Percentiles rank a stretch among this genome's conserved stretches.
Conservation (phyloP, 2,888 invertebrate genomes). For the Lingula anatina region DNA sequence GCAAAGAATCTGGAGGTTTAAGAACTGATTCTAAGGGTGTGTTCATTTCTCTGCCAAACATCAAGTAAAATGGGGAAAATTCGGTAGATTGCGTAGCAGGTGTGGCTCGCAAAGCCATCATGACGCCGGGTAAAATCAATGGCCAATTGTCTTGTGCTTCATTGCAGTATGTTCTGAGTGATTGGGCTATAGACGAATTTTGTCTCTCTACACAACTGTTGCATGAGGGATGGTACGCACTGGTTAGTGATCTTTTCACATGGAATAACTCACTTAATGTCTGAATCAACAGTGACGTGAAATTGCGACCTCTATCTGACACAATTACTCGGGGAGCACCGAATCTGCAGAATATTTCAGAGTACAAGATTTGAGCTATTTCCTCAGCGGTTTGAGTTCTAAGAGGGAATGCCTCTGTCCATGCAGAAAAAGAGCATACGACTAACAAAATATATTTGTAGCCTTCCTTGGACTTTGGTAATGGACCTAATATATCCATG, state of each 20-base stretch:
- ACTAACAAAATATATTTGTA: no score
- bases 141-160: constrained; percentile 13
- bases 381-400: constrained; percentile 6
- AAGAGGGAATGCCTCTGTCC: constrained; percentile 12
- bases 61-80: no score
- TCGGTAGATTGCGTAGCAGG: no score
- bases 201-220: constrained; percentile 11
- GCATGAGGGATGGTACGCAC: constrained; percentile 11
- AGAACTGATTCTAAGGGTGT: no score
- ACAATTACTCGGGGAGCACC: constrained; percentile 8
- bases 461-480: no score
- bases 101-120: constrained; percentile 11
- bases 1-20: no score
- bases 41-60: no score
- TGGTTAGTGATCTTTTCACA: constrained; percentile 10
- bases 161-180: constrained; percentile 8
- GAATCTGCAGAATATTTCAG: constrained; percentile 9
- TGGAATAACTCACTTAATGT: constrained; percentile 12
- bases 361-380: constrained; percentile 8
- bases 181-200: constrained; percentile 10
- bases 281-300: constrained; percentile 6
- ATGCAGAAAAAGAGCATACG: constrained; percentile 8
- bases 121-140: constrained; percentile 5
- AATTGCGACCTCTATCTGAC: constrained; percentile 11
- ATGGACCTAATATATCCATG: no score